These are phyloP conservation scores for Phytoseiulus persimilis DNA, from an alignment of 2,888 invertebrate genomes.

Conservation along the genomic window DNA sequence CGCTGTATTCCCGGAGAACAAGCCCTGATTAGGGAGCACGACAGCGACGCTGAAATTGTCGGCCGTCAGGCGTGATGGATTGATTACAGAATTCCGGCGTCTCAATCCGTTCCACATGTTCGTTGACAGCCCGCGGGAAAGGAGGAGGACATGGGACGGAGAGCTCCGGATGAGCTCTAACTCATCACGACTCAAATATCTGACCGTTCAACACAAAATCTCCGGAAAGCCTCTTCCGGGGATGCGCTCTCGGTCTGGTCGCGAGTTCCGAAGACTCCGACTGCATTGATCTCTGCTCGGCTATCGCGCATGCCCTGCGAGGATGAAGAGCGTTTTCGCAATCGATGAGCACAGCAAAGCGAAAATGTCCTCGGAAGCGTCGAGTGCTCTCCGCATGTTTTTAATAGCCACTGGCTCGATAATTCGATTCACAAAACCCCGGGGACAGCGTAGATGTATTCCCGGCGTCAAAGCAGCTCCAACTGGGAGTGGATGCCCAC, in stretches of 20 bases:
- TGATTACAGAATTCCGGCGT: background rate
- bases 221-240: background rate
- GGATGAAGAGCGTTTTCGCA: background rate
- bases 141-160: background rate
- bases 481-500: background rate
- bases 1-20: too few species aligned
- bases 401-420: background rate
- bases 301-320: background rate
- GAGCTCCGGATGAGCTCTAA: background rate
- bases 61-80: background rate
- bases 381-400: background rate
- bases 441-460: background rate
- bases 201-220: background rate
- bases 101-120: background rate
- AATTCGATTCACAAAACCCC: background rate
- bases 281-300: background rate
- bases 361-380: background rate
- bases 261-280: background rate
- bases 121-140: background rate
- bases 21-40: background rate
- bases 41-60: background rate
- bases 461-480: background rate
- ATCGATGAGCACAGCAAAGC: background rate
- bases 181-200: background rate
- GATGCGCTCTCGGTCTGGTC: background rate